Percentiles rank a stretch among this genome's conserved stretches.
Conservation (phyloP, 2,797 vertebrate species). For the Macropus fuliginosus region DNA sequence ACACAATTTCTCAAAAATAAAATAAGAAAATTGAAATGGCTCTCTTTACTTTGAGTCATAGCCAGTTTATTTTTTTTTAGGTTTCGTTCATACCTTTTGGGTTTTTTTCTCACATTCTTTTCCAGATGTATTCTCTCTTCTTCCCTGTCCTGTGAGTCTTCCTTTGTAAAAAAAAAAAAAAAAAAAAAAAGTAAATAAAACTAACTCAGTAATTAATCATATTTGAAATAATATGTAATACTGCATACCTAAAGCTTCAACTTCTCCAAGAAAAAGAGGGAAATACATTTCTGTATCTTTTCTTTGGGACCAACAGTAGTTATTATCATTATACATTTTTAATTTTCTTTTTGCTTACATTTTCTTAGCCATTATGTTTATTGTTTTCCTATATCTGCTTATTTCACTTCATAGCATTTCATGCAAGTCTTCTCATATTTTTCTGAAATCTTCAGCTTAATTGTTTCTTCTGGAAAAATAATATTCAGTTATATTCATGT, state of each 20-base stretch:
- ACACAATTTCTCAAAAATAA: constrained; percentile 42
- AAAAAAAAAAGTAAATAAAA: neutral
- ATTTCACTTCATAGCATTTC: neutral
- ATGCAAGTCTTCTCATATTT: neutral
- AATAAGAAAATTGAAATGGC: constrained; percentile 31
- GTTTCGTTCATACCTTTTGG: neutral
- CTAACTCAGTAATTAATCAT: neutral
- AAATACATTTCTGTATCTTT: neutral
- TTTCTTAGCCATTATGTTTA: neutral
- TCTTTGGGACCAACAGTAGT: neutral
- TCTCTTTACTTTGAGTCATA: constrained; percentile 23
- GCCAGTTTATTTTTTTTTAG: neutral
- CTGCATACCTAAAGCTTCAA: neutral
- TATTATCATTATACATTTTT: neutral
- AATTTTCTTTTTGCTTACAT: neutral
- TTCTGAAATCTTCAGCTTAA: neutral
- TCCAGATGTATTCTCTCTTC: neutral
- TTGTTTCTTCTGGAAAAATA: neutral
- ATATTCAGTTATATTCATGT: neutral
- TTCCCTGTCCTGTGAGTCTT: neutral
- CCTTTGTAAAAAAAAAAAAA: neutral
- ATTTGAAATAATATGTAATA: neutral
- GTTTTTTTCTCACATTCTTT: neutral
- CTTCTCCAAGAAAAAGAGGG: neutral
- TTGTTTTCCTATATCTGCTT: neutral